Percentiles rank a stretch among this genome's conserved stretches.
These are phyloP conservation scores for Taxidea taxus DNA, from an alignment of 2,113 vertebrate species.

Conservation along the genomic window DNA sequence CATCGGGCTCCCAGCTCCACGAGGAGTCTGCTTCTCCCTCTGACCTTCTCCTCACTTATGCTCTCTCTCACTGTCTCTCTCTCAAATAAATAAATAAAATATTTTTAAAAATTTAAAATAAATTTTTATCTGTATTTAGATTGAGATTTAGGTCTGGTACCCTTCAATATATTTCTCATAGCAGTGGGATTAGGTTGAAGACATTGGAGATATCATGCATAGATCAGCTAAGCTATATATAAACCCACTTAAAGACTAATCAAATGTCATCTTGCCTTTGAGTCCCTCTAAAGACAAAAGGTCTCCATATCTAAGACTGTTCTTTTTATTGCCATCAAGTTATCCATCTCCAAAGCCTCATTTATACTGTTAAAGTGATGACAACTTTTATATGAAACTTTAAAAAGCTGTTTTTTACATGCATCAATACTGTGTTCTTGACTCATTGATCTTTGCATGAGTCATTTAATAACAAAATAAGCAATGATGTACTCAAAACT, in stretches of 20 bases:
- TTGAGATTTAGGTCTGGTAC: neutral
- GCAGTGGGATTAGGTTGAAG: neutral
- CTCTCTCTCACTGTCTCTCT: too few relatives aligned
- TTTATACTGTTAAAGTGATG: neutral
- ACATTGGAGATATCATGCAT: neutral
- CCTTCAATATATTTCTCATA: neutral
- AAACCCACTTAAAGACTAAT: neutral
- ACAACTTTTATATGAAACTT: neutral
- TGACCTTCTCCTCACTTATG: too few relatives aligned
- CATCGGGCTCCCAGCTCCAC: too few relatives aligned
- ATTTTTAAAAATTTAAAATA: neutral
- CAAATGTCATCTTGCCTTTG: neutral
- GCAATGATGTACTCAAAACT: neutral
- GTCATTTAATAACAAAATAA: slow-evolving; percentile 29
- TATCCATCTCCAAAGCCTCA: neutral
- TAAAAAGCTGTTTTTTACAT: neutral
- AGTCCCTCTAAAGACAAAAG: neutral
- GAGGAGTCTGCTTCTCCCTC: too few relatives aligned
- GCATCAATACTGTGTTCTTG: neutral
- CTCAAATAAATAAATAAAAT: too few relatives aligned
- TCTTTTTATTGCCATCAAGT: neutral
- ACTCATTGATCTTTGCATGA: neutral
- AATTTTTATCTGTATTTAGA: neutral
- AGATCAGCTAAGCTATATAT: neutral
- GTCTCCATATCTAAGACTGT: neutral